These are phyloP conservation scores for Platycheirus albimanus DNA, from an alignment of 2,888 invertebrate genomes.

Conservation along the genomic window DNA sequence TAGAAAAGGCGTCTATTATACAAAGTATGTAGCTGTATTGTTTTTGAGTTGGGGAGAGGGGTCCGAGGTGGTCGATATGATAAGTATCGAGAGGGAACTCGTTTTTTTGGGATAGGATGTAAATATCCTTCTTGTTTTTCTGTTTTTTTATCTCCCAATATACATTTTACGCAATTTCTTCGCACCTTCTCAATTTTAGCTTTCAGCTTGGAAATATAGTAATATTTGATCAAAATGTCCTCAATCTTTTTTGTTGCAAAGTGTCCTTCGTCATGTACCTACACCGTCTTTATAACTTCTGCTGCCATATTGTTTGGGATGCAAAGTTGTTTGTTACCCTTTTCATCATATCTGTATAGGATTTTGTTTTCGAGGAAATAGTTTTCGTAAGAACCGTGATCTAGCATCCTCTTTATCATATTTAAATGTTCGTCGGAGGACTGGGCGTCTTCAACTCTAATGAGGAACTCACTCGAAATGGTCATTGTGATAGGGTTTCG, in stretches of 20 bases:
- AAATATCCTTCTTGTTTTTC: too few relatives aligned
- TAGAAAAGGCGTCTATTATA: too few relatives aligned
- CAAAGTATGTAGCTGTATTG: too few relatives aligned
- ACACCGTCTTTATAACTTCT: slow-evolving; percentile 77
- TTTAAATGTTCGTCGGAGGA: neutral
- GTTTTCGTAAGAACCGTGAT: neutral
- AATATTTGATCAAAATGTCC: neutral
- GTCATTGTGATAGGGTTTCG: too few relatives aligned
- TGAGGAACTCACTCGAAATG: neutral
- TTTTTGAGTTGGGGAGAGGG: too few relatives aligned
- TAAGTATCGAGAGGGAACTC: too few relatives aligned
- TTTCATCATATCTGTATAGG: neutral
- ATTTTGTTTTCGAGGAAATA: neutral
- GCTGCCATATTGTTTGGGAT: slow-evolving; percentile 78
- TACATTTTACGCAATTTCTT: neutral
- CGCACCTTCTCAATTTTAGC: neutral
- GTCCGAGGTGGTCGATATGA: too few relatives aligned
- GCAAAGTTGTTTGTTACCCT: slow-evolving; percentile 67
- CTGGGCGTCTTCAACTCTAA: neutral
- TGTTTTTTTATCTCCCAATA: too few relatives aligned
- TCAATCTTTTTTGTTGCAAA: slow-evolving; percentile 65
- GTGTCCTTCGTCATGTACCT: slow-evolving; percentile 80
- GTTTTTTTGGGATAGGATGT: too few relatives aligned
- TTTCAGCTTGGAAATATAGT: neutral
- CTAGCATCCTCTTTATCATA: neutral